A percentile compares a stretch with the other conserved stretches of the same genome.
Conservation (phyloP, 2,888 invertebrate species). For the Rhamnusium bicolor region DNA sequence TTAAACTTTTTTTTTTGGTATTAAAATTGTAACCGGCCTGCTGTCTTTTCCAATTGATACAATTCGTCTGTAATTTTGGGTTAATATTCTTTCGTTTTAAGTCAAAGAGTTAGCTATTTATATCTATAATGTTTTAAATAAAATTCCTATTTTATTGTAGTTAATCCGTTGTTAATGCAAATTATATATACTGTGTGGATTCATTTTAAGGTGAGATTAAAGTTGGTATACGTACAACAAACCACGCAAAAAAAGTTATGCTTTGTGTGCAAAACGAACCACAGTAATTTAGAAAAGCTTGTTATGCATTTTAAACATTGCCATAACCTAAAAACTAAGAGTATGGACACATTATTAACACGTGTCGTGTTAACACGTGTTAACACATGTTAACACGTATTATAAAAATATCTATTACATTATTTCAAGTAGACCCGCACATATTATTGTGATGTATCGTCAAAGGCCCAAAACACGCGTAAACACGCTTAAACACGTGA, state of each 20-base stretch:
- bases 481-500: no score
- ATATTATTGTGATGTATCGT: no score
- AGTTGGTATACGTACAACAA: constrained; percentile 1
- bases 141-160: not conserved
- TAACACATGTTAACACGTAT: no score
- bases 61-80: not conserved
- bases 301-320: constrained; percentile 1
- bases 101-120: not conserved
- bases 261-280: not conserved
- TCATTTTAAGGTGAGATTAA: not conserved
- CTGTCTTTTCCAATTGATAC: no score
- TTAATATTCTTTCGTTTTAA: not conserved
- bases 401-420: no score
- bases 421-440: no score
- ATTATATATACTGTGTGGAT: not conserved
- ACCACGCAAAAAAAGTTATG: not conserved
- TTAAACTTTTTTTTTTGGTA: no score
- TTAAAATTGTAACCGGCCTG: no score
- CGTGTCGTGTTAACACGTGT: no score
- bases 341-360: no score
- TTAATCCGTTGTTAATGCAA: not conserved
- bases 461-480: no score
- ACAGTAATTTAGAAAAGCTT: not conserved
- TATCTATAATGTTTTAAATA: not conserved
- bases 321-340: constrained; percentile 5